phyloP scores from a whole-genome alignment of 92 coral and sea anemone genomes.

The Zoanthus solanderi region DNA sequence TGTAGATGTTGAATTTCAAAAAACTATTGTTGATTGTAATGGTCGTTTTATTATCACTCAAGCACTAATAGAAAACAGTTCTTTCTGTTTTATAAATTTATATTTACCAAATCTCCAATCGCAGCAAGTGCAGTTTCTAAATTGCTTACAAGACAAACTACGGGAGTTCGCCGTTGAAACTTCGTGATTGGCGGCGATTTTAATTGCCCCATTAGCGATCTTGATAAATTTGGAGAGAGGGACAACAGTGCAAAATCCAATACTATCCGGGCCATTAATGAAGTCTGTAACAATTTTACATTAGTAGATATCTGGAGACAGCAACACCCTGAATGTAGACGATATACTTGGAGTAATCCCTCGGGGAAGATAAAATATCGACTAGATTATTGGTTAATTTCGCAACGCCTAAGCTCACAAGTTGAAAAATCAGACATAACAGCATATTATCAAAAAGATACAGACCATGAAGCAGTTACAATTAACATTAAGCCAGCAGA shows the following conservation, averaged over 20 bases:
- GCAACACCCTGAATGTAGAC: conserved; percentile 30
- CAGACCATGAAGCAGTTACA: conserved; percentile 47
- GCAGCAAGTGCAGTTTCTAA: conserved; percentile 11
- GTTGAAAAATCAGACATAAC: conserved; percentile 28
- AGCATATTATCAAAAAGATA: conserved; percentile 31
- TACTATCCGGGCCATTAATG: not conserved
- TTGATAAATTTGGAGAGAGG: conserved; percentile 50
- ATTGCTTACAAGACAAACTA: conserved; percentile 5
- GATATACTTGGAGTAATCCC: not conserved
- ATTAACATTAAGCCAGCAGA: conserved; percentile 4
- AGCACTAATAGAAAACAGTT: not conserved
- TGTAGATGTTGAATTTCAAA: not conserved
- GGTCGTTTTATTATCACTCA: conserved; percentile 5
- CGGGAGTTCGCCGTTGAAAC: conserved; percentile 35
- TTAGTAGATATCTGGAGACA: conserved; percentile 51
- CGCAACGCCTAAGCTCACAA: conserved; percentile 18
- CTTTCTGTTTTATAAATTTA: conserved; percentile 7
- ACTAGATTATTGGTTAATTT: conserved; percentile 51
- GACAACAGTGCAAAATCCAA: conserved; percentile 20
- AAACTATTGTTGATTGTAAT: not conserved
- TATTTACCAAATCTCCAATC: conserved; percentile 22
- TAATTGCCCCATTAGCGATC: conserved; percentile 40
- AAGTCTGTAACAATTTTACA: conserved; percentile 23
- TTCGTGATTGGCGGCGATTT: conserved; percentile 46
- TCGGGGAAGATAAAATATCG: not conserved